Evolutionary conservation across 2,797 vertebrate species (phyloP).

Genomic region (Distichodus sexfasciatus): DNA sequence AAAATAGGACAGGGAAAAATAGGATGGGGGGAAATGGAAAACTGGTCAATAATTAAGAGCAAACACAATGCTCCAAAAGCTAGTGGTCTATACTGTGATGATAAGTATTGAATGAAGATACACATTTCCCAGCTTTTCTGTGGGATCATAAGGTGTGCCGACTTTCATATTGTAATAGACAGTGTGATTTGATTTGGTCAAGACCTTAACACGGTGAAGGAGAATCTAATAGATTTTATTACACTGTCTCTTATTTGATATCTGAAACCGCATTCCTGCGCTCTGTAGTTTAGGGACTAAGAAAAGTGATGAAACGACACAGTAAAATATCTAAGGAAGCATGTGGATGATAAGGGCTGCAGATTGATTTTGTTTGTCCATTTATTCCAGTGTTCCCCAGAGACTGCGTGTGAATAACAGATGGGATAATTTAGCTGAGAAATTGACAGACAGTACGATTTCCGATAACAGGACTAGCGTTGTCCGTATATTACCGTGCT

Average conservation of each 20-base stretch:
- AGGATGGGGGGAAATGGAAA: neutral
- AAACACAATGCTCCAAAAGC: neutral
- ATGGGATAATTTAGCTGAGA: conserved; percentile 25
- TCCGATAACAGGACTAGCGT: conserved; percentile 19
- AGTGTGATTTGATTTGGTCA: conserved; percentile 1
- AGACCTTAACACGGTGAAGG: conserved; percentile 9
- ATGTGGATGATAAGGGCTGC: conserved; percentile 34
- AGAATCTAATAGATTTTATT: conserved; percentile 31
- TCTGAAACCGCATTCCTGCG: conserved; percentile 2
- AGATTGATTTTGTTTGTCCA: conserved; percentile 37
- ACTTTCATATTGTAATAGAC: neutral
- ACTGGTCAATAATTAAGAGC: neutral
- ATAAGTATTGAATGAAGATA: neutral
- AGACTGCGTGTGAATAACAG: conserved; percentile 33
- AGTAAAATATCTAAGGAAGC: conserved; percentile 28
- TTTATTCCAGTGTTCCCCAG: neutral
- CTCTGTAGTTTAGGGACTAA: conserved; percentile 5
- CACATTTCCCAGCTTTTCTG: neutral
- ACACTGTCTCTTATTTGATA: conserved; percentile 16
- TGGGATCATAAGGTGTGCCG: neutral
- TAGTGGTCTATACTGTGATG: neutral
- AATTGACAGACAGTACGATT: conserved; percentile 47
- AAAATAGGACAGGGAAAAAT: conserved; percentile 24
- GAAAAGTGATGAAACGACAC: conserved; percentile 31
- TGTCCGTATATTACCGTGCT: conserved; percentile 1